Evolutionary conservation across 2,797 vertebrate species (phyloP), one percentile per base, ranked within the genome.

Genomic region (Danio aesculapii): DNA sequence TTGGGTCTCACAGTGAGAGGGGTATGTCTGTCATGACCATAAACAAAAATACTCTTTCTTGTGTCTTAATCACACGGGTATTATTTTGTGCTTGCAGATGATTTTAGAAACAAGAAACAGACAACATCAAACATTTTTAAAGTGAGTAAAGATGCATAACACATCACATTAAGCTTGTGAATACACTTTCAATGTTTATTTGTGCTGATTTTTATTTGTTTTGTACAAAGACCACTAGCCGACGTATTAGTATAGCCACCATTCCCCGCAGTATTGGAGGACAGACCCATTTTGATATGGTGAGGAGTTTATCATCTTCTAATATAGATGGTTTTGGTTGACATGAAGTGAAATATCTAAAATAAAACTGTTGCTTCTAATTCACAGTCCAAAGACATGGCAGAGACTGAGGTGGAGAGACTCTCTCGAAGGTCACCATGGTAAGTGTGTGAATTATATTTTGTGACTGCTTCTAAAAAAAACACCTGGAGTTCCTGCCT

Each of bases 231-330:
- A 88, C 94, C 0, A 87, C 95, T 43, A 78, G 92, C 67, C 92
- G 97, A 64, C 94, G 98, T 86, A 95, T 97, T 82, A 99, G 96
- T 89, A 95, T 97, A 85, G 93, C 95, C 13, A 73, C 94, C 0
- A 91, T 98, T 75, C 95, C 96, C 12, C 95, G 96, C 85, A 93
- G 90, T 39, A 87, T 86, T 67, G 95, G 93, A 84, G 92, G 88
- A 73, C 90, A 89, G 87, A 86, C 85, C 78, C 91, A 90, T 77
- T 90, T 91, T 79, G 92, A 95, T 0, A 89, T 91, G 94, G 97
- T 98, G 88, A 94, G 96, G n/a, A 71, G 19, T 5, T 47, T 4
- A 14, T 3, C 61, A 13, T 44, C 1, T 16, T 71, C 5, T 62
- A 8, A 50, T 0, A 57, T 13, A 59, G 19, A 0, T 39, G 44